These are phyloP conservation scores for Cololabis saira DNA, from an alignment of 2,113 vertebrate species.

Conservation along the genomic window DNA sequence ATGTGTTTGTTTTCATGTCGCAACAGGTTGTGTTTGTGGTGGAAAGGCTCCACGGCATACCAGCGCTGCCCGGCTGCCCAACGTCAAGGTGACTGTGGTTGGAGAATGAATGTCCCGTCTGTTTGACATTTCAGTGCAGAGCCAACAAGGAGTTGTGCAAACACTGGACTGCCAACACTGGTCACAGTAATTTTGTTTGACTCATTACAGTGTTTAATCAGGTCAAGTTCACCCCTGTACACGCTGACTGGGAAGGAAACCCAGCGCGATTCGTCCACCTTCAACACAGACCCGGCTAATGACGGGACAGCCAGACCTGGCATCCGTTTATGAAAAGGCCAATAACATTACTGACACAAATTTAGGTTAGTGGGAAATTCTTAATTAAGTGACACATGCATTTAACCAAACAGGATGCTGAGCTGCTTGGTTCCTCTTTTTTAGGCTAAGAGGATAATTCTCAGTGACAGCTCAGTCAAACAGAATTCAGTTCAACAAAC, in stretches of 20 bases:
- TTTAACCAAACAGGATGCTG: conserved; percentile 33
- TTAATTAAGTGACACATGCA: neutral
- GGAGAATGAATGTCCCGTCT: conserved; percentile 63
- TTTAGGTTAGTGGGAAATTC: conserved; percentile 9
- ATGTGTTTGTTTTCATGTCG: conserved; percentile 28
- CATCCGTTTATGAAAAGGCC: conserved; percentile 27
- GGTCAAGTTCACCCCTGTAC: conserved; percentile 65
- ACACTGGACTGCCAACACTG: conserved; percentile 68
- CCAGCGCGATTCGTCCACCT: conserved; percentile 32
- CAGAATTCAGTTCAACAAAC: neutral
- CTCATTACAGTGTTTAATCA: conserved; percentile 77
- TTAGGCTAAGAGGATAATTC: neutral
- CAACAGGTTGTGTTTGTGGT: conserved; percentile 41
- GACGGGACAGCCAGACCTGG: conserved; percentile 17
- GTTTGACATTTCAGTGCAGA: conserved; percentile 53
- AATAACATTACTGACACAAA: conserved; percentile 12
- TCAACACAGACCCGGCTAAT: conserved; percentile 28
- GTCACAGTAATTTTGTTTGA: conserved; percentile 71
- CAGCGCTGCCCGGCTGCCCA: conserved; percentile 47
- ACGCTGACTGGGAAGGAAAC: conserved; percentile 46
- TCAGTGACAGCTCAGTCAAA: conserved; percentile 3
- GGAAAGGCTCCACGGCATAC: conserved; percentile 54
- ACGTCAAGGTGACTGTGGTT: conserved; percentile 71
- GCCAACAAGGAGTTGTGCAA: conserved; percentile 64
- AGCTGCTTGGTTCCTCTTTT: conserved; percentile 61